These are phyloP conservation scores for Rhagophthalmus giganteus DNA, from an alignment of 2,888 invertebrate species.

Conservation along the genomic window DNA sequence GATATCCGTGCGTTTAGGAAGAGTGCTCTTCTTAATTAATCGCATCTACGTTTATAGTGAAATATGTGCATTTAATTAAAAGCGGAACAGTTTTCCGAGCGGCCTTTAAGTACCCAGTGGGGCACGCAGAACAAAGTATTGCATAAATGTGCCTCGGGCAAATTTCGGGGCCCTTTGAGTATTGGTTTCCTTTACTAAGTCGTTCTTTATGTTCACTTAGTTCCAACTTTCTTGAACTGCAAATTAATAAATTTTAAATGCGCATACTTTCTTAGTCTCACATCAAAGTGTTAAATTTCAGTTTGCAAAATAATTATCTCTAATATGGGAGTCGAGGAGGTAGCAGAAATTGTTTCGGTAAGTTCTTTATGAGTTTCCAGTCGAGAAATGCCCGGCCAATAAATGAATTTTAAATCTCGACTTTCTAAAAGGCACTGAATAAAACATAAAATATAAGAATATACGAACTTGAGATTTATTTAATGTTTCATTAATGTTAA, in stretches of 20 bases:
- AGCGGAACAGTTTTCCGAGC: slow-evolving; percentile 14
- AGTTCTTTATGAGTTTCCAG: too few relatives aligned
- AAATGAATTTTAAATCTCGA: too few relatives aligned
- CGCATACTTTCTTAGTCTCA: slow-evolving; percentile 19
- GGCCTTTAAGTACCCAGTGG: slow-evolving; percentile 10
- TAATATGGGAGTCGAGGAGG: too few relatives aligned
- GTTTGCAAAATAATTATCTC: slow-evolving; percentile 17
- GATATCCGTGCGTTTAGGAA: too few relatives aligned
- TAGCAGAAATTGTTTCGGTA: too few relatives aligned
- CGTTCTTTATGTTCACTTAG: too few relatives aligned
- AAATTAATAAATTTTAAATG: slow-evolving; percentile 27
- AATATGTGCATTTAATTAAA: slow-evolving; percentile 26
- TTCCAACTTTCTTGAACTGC: slow-evolving; percentile 19
- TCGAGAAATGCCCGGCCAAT: too few relatives aligned
- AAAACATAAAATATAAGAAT: too few relatives aligned
- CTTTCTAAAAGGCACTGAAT: too few relatives aligned
- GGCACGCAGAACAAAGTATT: slow-evolving; percentile 20
- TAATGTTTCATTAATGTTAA: too few relatives aligned
- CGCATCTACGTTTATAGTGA: slow-evolving; percentile 12
- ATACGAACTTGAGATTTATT: too few relatives aligned
- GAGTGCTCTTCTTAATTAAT: slow-evolving; percentile 12
- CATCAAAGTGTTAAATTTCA: slow-evolving; percentile 22
- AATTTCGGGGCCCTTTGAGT: slow-evolving; percentile 23
- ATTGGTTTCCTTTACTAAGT: slow-evolving; percentile 19
- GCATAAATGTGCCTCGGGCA: slow-evolving; percentile 21